Base-by-base conservation (phyloP, 2,113 vertebrate species). In the Capricornis sumatraensis region DNA sequence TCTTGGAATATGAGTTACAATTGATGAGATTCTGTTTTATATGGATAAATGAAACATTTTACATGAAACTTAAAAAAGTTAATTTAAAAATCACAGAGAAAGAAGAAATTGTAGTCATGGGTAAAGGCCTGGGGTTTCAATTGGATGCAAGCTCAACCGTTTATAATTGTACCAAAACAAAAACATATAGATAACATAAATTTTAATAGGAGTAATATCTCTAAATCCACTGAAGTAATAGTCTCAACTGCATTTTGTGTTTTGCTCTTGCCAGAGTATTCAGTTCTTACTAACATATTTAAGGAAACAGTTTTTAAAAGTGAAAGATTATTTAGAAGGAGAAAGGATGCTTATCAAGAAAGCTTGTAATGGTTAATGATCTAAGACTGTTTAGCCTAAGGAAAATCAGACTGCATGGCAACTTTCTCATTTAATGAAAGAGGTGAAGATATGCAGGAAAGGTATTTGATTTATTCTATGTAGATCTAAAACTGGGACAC, bases 1-100 rank as follows among this genome's bases (percentile, higher is more conserved):
- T 76, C 33, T 85, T 53, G 57, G 87, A 95, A 89, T 96, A 81
- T 45, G 27, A 74, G 19, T 28, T 93, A 5, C 36, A 89, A 84
- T 74, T 93, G 76, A 87, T 90, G 47, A 93, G 17, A 82, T 93
- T 93, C 89, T 87, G 23, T 92, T 98, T 95, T 33, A 96, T 84
- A 57, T 55, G 23, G 50, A 86, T 95, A 95, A 93, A 97, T 89
- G 50, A 81, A 50, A 50, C 81, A 45, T 15, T 74, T 43, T 81
- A 28, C 5, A 84, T 76, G 27, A 97, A 83, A 74, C n/a, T 58
- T 55, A 50, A 82, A 52, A 52, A 55, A 47, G 3, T 91, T 50
- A 58, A 19, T 79, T 94, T 16, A 9, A 58, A n/a, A 71, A 79
- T 11, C 33, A 71, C 33, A 84, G 25, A 91, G 43, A 86, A 95